phyloP scores from a whole-genome alignment of 2,888 invertebrate genomes.

The Melolontha melolontha region DNA sequence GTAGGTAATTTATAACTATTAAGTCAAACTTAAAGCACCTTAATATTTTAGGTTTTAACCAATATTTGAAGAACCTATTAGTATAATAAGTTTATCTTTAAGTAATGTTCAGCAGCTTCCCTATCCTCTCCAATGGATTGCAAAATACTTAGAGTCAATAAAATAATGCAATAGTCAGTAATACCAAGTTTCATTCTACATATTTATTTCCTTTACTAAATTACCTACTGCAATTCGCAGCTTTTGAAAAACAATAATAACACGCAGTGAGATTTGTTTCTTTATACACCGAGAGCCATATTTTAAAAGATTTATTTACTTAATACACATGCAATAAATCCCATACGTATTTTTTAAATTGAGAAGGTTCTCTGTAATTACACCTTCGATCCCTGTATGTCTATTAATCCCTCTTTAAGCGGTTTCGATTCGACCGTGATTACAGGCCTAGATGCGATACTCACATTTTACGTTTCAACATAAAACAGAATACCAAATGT shows the following conservation, averaged over 20 bases:
- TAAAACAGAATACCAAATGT: slow-evolving; percentile 37
- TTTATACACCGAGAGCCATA: neutral
- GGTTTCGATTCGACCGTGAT: slow-evolving; percentile 29
- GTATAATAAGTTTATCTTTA: no score
- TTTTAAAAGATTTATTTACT: slow-evolving; percentile 34
- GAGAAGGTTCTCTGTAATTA: slow-evolving; percentile 27
- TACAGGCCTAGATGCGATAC: slow-evolving; percentile 21
- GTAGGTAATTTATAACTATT: no score
- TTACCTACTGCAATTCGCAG: no score
- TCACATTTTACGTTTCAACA: slow-evolving; percentile 21
- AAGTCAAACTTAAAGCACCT: no score
- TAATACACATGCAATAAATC: slow-evolving; percentile 36
- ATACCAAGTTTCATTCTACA: no score
- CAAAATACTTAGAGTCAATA: no score
- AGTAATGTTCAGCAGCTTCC: no score
- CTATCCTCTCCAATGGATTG: no score
- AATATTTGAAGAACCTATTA: no score
- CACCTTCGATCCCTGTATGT: slow-evolving; percentile 28
- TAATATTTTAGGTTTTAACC: no score
- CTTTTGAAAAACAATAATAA: neutral
- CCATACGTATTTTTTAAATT: slow-evolving; percentile 31
- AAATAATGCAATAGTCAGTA: no score
- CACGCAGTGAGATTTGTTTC: slow-evolving; percentile 20
- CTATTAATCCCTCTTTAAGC: slow-evolving; percentile 33
- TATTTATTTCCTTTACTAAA: no score